Conservation (phyloP, 2,888 invertebrate genomes). For the Netelia melanura region DNA sequence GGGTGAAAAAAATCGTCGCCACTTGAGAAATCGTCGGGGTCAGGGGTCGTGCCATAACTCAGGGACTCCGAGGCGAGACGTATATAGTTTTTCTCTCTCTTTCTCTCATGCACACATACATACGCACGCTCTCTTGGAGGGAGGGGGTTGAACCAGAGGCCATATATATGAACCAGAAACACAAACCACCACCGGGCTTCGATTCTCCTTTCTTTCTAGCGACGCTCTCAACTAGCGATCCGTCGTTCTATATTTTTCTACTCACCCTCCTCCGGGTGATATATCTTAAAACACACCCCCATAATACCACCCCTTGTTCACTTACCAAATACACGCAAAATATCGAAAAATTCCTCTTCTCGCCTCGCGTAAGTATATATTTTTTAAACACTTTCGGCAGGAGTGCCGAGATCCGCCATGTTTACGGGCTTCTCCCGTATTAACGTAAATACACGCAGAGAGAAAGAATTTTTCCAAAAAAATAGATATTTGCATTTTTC, state of each 20-base stretch:
- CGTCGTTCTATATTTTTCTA: slow-evolving; percentile 17
- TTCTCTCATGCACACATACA: neutral
- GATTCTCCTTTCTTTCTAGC: slow-evolving; percentile 15
- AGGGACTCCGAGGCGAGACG: slow-evolving; percentile 44
- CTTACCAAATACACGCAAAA: slow-evolving; percentile 37
- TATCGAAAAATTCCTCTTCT: slow-evolving; percentile 6
- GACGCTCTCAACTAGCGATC: slow-evolving; percentile 14
- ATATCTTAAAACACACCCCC: slow-evolving; percentile 7
- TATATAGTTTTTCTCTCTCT: neutral
- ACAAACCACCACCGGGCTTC: slow-evolving; percentile 35
- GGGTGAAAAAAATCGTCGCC: slow-evolving; percentile 66
- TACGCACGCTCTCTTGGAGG: neutral
- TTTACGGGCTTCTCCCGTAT: too few species aligned
- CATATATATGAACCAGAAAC: slow-evolving; percentile 60
- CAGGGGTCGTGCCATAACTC: slow-evolving; percentile 67
- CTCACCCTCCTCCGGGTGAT: neutral
- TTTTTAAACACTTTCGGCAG: neutral
- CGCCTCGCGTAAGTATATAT: neutral
- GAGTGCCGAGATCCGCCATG: neutral
- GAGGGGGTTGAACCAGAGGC: slow-evolving; percentile 55
- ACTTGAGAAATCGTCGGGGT: slow-evolving; percentile 70
- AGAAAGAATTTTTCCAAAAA: neutral
- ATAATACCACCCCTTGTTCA: slow-evolving; percentile 4
- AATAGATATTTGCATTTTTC: neutral
- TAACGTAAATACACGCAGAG: too few species aligned